A percentile compares a stretch with the other conserved stretches of the same genome.
These are phyloP conservation scores for Gastrophysa polygoni DNA, from an alignment of 2,888 invertebrate genomes.

Conservation along the genomic window DNA sequence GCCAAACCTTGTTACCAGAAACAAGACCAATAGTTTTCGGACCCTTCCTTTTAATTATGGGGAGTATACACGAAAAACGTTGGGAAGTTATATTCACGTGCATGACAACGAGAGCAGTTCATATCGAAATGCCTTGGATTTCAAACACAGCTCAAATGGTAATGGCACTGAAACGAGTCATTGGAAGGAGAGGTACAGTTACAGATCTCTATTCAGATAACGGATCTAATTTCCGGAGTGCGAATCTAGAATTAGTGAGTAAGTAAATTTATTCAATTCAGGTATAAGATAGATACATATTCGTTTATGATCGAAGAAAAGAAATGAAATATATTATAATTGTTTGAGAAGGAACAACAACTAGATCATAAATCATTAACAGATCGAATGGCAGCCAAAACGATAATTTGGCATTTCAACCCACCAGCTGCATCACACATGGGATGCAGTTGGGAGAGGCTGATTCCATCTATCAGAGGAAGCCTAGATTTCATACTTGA, in stretches of 20 bases:
- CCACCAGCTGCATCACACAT: conserved; percentile 12
- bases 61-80: conserved; percentile 1
- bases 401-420: conserved; percentile 16
- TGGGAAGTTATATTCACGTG: conserved; percentile 7
- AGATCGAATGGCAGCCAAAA: background rate
- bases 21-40: conserved; percentile 1
- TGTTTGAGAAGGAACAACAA: background rate
- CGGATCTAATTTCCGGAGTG: conserved; percentile 10
- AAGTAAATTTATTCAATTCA: no score
- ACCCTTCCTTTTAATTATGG: background rate
- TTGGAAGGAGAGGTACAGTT: conserved; percentile 7
- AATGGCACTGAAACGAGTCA: conserved; percentile 2
- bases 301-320: no score
- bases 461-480: conserved; percentile 8
- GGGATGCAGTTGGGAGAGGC: conserved; percentile 16
- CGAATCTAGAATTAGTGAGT: background rate
- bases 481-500: conserved; percentile 9
- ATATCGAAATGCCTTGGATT: conserved; percentile 4
- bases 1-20: background rate
- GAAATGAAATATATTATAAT: no score
- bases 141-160: conserved; percentile 8
- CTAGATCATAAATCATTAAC: background rate
- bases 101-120: conserved; percentile 4
- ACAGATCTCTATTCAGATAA: conserved; percentile 17
- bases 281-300: no score